These are phyloP conservation scores for Phorcus lineatus DNA, from an alignment of 2,888 invertebrate genomes.

Conservation along the genomic window DNA sequence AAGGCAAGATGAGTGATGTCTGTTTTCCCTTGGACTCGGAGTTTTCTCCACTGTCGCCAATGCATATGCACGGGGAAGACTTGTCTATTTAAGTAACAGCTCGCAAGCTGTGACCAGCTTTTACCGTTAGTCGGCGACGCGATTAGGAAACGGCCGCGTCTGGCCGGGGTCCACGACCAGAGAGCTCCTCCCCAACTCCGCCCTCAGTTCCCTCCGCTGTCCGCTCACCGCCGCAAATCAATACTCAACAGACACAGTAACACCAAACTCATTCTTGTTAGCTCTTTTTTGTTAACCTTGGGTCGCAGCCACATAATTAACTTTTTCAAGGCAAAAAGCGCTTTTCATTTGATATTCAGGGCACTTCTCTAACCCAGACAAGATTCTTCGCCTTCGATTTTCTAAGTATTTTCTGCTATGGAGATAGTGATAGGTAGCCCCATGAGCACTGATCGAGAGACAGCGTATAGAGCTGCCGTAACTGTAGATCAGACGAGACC, in stretches of 20 bases:
- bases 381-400: neutral
- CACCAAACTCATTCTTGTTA: neutral
- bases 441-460: no score
- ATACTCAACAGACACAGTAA: neutral
- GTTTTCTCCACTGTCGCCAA: no score
- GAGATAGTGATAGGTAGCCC: no score
- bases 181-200: neutral
- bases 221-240: neutral
- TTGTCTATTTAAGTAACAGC: no score
- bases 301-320: slow-evolving; percentile 10
- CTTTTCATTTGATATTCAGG: slow-evolving; percentile 1
- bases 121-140: no score
- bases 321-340: neutral
- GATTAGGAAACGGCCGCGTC: no score
- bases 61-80: no score
- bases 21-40: no score
- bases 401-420: neutral
- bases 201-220: neutral
- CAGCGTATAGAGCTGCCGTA: no score
- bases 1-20: no score
- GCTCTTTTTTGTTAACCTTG: neutral
- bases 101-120: no score
- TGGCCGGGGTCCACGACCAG: neutral
- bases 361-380: neutral
- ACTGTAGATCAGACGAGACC: no score